Conservation (phyloP, 2,113 vertebrate species). For the Oncorhynchus tshawytscha region DNA sequence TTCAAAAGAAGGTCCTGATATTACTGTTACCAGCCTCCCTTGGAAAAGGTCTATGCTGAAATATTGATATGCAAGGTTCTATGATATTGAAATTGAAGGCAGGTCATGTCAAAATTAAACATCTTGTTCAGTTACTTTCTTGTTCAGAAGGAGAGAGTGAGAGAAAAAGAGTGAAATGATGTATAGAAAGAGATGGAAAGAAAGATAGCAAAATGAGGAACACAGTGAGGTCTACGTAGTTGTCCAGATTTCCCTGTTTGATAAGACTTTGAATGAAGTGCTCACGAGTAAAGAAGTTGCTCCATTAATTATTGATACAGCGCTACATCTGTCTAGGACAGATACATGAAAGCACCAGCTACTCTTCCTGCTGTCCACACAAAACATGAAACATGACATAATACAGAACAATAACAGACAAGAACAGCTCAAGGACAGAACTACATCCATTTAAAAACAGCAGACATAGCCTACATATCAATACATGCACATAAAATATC, state of each 20-base stretch:
- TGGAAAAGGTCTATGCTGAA: no score
- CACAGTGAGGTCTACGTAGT: constrained; percentile 5
- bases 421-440: no score
- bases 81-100: not conserved
- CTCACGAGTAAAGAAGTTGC: constrained; percentile 38
- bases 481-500: no score
- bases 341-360: not conserved
- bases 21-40: no score
- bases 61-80: no score
- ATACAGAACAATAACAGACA: no score
- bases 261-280: constrained; percentile 49
- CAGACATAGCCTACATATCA: no score
- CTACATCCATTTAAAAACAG: no score
- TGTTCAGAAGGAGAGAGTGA: not conserved
- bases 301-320: constrained; percentile 53
- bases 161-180: not conserved
- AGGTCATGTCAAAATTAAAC: not conserved
- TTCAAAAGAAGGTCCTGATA: no score
- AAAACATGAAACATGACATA: no score
- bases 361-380: no score
- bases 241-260: constrained; percentile 35
- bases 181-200: not conserved
- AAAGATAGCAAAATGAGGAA: not conserved
- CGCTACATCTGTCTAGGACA: constrained; percentile 3
- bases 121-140: not conserved